Base-by-base conservation (phyloP, 2,888 invertebrate species). In the Diaprepes abbreviatus region DNA sequence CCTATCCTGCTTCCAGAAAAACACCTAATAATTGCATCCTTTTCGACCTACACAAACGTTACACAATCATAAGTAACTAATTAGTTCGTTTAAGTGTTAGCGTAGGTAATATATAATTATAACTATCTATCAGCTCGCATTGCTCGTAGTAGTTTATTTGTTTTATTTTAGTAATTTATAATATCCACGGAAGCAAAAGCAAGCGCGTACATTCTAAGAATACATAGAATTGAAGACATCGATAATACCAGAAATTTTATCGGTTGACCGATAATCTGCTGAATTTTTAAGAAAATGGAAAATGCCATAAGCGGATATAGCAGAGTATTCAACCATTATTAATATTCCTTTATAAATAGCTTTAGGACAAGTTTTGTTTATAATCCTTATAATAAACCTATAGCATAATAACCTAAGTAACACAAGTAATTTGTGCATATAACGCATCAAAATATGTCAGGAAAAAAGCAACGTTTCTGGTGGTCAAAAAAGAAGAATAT, bases 91-190 rank as follows among this genome's bases (percentile, higher is more conserved):
- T 57, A 54, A 68, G 67, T 67, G 55, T 54, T 62, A 38, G 68
- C 63, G 68, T 68, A 63, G 63, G 68, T 67, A 62, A 62, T 21
- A 62, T 68, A 36, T 63, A 60, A 62, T 68, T 63, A 57, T 21
- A 58, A 50, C 24, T 28, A 59, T 55, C 28, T 64, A 43, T 64
- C 55, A 21, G 16, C 40, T 52, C 31, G 36, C 48, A 7, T 33
- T 28, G 48, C 36, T 63, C 17, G 52, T n/a, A 63, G 17, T 63
- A n/a, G 40, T 16, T 54, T 63, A 63, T 63, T 62, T 52, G 52
- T 52, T 63, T 52, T 63, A 63, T 63, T 63, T 63, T 17, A 63
- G 52, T 40, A 38, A 40, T 63, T 63, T 63, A 63, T 63, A 40
- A 28, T 50, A 40, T 63, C 17, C 36, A 63, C 63, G 52, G 63